Conservation (phyloP, 2,888 invertebrate genomes). For the Labia minor region DNA sequence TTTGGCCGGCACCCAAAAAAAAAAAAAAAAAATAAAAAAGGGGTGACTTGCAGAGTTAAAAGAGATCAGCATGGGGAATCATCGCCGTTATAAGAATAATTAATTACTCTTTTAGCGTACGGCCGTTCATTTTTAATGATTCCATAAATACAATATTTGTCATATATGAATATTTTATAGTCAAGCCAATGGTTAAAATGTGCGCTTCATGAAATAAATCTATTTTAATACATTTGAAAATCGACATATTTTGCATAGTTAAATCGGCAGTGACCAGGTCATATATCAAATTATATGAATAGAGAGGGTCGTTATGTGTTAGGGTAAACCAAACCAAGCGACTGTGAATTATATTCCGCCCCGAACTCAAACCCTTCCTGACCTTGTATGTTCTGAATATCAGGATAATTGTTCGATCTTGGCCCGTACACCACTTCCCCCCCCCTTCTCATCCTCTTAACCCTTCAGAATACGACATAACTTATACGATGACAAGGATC, state of each 20-base stretch:
- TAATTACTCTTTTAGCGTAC: conserved; percentile 7
- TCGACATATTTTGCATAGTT: conserved; percentile 13
- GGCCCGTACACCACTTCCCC: neutral
- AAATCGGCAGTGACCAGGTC: neutral
- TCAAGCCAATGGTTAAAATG: conserved; percentile 13
- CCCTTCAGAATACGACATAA: conserved; percentile 1
- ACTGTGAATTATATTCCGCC: neutral
- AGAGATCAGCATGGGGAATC: too few species aligned
- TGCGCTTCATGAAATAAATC: conserved; percentile 13
- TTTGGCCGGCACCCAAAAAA: neutral
- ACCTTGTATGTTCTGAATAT: neutral
- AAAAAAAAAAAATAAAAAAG: too few species aligned
- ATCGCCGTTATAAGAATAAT: conserved; percentile 1
- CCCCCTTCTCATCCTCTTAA: neutral
- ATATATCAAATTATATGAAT: conserved; percentile 13
- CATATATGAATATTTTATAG: conserved; percentile 13
- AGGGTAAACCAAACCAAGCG: conserved; percentile 13
- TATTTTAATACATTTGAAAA: conserved; percentile 5
- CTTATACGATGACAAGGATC: conserved; percentile 1
- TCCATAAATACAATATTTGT: conserved; percentile 13
- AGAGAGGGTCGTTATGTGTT: conserved; percentile 13
- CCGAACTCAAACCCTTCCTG: neutral
- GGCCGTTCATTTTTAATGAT: conserved; percentile 8
- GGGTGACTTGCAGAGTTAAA: neutral
- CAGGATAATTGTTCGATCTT: neutral